Percentiles rank a stretch among this genome's conserved stretches.
phyloP scores from a whole-genome alignment of 2,888 invertebrate genomes.

The Nephrocerus scutellatus region DNA sequence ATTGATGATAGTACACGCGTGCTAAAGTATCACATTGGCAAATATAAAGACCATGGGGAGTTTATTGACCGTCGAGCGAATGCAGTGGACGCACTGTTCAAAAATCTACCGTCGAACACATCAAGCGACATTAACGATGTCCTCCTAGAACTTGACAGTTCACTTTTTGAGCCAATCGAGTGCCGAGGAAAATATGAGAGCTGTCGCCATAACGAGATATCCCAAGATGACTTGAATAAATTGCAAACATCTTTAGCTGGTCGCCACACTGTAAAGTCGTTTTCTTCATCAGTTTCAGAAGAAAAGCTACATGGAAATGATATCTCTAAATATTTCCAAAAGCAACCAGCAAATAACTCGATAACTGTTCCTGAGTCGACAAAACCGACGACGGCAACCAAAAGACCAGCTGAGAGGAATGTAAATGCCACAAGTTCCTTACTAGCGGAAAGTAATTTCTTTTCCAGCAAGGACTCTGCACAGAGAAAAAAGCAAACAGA shows the following conservation, averaged over 20 bases:
- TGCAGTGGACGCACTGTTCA: conserved; percentile 10
- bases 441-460: no score
- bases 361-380: no score
- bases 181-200: conserved; percentile 24
- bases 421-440: no score
- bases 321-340: no score
- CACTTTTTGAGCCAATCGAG: conserved; percentile 10
- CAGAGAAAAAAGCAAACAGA: no score
- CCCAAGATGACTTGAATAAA: neutral
- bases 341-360: no score
- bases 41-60: neutral
- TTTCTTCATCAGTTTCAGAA: no score
- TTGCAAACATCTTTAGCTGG: no score
- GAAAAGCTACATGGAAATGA: no score
- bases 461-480: no score
- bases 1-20: conserved; percentile 1
- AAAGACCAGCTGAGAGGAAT: neutral
- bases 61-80: conserved; percentile 12
- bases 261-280: no score
- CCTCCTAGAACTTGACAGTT: neutral
- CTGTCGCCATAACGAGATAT: conserved; percentile 17
- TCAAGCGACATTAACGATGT: neutral
- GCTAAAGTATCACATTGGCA: conserved; percentile 22
- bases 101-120: conserved; percentile 3
- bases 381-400: neutral